Conservation (phyloP, 2,888 invertebrate genomes). For the Octonoba sinensis region DNA sequence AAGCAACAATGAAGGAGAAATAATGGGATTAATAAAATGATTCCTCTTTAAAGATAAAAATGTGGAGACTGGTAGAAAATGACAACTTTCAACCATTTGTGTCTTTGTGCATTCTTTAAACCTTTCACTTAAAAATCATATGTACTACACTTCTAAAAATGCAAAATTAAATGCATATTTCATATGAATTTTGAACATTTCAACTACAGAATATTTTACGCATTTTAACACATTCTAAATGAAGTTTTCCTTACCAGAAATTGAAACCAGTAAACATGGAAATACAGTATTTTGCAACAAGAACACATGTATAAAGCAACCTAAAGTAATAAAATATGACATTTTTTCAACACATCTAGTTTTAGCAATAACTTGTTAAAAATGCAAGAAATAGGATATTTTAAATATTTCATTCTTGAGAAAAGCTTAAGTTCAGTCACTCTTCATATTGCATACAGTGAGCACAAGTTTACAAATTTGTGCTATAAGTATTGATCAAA, state of each 20-base stretch:
- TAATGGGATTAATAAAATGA: too few species aligned
- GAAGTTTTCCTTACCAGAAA: too few species aligned
- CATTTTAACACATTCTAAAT: not conserved
- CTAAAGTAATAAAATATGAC: constrained; percentile 5
- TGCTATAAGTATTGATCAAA: not conserved
- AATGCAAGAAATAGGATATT: not conserved
- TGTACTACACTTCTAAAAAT: constrained; percentile 10
- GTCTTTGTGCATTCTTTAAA: too few species aligned
- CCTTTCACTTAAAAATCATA: not conserved
- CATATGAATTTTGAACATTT: too few species aligned
- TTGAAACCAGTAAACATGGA: not conserved
- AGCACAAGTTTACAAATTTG: not conserved
- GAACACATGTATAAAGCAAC: constrained; percentile 11
- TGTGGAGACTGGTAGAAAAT: too few species aligned
- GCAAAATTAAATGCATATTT: not conserved
- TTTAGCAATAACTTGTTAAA: not conserved
- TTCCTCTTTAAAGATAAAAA: too few species aligned
- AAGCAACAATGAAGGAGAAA: too few species aligned
- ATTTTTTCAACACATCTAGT: not conserved
- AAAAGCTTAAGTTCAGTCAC: not conserved
- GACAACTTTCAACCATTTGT: too few species aligned
- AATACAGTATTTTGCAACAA: constrained; percentile 7
- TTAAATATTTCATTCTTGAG: not conserved
- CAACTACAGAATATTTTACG: not conserved
- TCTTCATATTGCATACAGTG: constrained; percentile 15